Conservation (phyloP, 2,797 vertebrate genomes). For the Phrynocephalus vlangalii region DNA sequence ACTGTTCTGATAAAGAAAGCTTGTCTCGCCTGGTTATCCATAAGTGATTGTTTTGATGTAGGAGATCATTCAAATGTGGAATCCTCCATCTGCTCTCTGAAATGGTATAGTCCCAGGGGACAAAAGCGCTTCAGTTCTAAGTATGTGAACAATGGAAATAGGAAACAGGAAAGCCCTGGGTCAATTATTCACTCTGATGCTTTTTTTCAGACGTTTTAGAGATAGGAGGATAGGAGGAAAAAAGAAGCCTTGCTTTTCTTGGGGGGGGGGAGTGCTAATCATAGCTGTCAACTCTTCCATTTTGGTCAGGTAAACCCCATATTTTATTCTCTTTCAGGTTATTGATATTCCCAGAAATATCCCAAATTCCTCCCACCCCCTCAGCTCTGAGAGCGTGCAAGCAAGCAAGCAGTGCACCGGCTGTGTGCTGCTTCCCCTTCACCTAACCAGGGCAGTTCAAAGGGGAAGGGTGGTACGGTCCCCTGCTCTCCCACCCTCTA, state of each 20-base stretch:
- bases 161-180: not conserved
- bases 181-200: not conserved
- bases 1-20: not conserved
- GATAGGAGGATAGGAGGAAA: not conserved
- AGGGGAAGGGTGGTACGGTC: too few species aligned
- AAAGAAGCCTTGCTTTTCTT: not conserved
- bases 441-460: too few species aligned
- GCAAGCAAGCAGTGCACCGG: too few species aligned
- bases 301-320: too few species aligned
- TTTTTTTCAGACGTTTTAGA: not conserved
- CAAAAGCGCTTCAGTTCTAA: not conserved
- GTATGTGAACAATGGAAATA: not conserved
- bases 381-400: too few species aligned
- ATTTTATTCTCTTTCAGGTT: too few species aligned
- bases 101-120: not conserved
- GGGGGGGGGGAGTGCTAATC: too few species aligned
- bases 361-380: too few species aligned
- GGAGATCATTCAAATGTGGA: slow-evolving; percentile 14
- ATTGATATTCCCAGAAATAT: too few species aligned
- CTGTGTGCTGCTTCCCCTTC: too few species aligned
- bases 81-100: slow-evolving; percentile 1
- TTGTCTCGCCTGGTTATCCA: not conserved
- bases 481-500: too few species aligned
- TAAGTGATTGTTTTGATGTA: not conserved
- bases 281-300: too few species aligned